phyloP scores from a whole-genome alignment of 2,797 vertebrate genomes.

The Coluber constrictor region DNA sequence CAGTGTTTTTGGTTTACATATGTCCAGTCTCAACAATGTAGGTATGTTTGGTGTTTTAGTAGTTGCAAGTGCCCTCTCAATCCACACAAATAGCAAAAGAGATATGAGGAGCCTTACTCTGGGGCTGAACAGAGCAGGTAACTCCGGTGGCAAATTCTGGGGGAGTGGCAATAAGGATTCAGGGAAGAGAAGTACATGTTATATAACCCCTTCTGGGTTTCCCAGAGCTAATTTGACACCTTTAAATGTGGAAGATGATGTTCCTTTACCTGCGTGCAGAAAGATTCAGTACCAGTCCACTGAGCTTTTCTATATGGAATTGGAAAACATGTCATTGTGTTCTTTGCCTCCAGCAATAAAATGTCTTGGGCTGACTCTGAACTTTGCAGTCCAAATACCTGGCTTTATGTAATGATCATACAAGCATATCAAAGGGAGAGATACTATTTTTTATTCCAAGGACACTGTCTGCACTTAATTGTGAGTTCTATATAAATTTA shows the following conservation, averaged over 20 bases:
- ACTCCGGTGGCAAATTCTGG: background rate
- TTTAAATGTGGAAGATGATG: background rate
- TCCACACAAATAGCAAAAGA: background rate
- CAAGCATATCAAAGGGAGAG: background rate
- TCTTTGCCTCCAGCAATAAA: background rate
- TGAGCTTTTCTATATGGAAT: background rate
- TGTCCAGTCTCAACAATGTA: background rate
- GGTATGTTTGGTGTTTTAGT: background rate
- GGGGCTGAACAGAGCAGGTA: background rate
- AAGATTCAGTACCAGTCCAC: background rate
- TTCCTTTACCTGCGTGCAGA: background rate
- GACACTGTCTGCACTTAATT: background rate
- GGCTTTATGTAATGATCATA: background rate
- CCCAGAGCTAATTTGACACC: background rate
- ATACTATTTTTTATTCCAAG: background rate
- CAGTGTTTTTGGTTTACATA: background rate
- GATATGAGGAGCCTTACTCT: background rate
- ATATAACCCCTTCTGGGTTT: background rate
- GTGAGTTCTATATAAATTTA: background rate
- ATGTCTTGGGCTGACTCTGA: background rate
- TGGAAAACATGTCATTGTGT: background rate
- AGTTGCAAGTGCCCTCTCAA: background rate
- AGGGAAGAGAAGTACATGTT: background rate
- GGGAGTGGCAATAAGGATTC: background rate
- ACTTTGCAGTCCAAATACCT: background rate